Evolutionary conservation across 2,797 vertebrate species (phyloP), one percentile per base, ranked within the genome.

Genomic region (Eupleurogrammus muticus): DNA sequence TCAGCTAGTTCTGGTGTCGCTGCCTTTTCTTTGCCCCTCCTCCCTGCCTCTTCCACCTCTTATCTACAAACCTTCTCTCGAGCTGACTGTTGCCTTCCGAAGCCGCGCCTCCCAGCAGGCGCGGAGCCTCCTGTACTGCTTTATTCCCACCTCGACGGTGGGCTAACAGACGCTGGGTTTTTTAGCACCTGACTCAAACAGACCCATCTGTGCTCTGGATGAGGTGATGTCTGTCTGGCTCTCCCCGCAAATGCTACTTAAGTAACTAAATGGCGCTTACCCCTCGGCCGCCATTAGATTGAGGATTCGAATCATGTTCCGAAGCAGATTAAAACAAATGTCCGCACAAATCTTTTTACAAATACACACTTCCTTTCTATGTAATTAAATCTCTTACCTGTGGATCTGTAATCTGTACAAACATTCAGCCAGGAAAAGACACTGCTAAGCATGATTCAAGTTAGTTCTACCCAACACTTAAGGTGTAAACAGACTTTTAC

Each of bases 141-240:
- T 72, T 77, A 82, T 81, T 87, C 87, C 82, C 81, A 79, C 75
- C 64, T 74, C 61, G 47, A 64, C 65, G 46, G 65, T 59, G 48
- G 78, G 50, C 72, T 60, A 79, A 70, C 78, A 85, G 79, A 80
- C 68, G 75, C 70, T 53, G 63, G 80, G 64, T 66, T 80, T 82
- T 71, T 71, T 74, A 77, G 79, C 86, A 90, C 83, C 87, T 88
- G 88, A 77, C 79, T 85, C 80, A 66, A 84, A 84, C 74, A 75
- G 78, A 77, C 73, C 86, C 81, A 82, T 86, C 80, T 86, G 81
- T 73, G 82, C 80, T 70, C 53, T 62, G 83, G 82, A 79, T 80
- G 82, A 89, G 83, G 84, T 62, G 77, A 71, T 74, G 85, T 86
- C 85, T 88, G 80, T 62, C 70, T 84, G 74, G 63, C 77, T 83